Conservation (phyloP, 2,113 vertebrate genomes). For the Callorhinus ursinus region DNA sequence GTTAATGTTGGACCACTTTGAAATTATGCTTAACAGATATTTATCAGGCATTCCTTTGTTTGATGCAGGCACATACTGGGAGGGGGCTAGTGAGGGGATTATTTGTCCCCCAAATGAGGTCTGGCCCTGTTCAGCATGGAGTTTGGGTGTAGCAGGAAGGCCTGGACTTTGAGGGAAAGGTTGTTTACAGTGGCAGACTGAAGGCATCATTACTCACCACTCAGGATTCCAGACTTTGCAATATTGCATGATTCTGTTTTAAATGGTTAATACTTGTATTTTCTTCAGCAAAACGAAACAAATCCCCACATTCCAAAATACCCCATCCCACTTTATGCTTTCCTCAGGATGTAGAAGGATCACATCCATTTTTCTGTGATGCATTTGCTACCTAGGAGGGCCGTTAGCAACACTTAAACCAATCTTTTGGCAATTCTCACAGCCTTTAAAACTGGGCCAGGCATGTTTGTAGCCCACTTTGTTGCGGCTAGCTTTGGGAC, state of each 20-base stretch:
- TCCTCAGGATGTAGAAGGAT: slow-evolving; percentile 79
- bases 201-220: slow-evolving; percentile 84
- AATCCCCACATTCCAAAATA: slow-evolving; percentile 14
- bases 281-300: neutral
- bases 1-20: slow-evolving; percentile 79
- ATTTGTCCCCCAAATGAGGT: slow-evolving; percentile 91
- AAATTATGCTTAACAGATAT: slow-evolving; percentile 87
- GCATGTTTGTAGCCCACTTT: neutral
- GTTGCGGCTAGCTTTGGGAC: neutral
- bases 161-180: slow-evolving; percentile 91
- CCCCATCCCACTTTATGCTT: slow-evolving; percentile 54
- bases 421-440: neutral
- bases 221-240: slow-evolving; percentile 45
- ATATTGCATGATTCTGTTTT: neutral
- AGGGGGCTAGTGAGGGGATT: slow-evolving; percentile 93
- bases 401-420: neutral
- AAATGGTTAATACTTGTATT: neutral
- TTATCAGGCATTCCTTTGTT: slow-evolving; percentile 85
- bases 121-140: slow-evolving; percentile 92
- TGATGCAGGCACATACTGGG: slow-evolving; percentile 90
- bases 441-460: neutral
- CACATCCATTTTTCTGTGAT: slow-evolving; percentile 75
- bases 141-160: slow-evolving; percentile 89
- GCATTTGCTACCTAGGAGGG: slow-evolving; percentile 73
- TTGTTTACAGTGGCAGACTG: slow-evolving; percentile 88